phyloP scores from a whole-genome alignment of 2,797 vertebrate species.

The Varecia variegata region DNA sequence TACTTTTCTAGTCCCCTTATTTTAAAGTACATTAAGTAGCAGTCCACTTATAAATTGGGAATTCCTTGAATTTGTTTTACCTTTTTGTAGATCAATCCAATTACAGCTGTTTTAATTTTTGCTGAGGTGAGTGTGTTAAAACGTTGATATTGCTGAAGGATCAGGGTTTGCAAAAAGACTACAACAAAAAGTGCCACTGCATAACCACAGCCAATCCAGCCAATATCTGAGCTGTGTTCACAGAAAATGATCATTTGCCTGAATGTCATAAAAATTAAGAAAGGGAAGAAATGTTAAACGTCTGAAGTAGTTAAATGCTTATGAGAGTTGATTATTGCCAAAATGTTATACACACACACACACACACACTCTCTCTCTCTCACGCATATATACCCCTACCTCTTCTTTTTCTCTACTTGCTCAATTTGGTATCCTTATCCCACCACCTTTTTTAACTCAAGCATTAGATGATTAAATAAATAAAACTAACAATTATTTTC shows the following conservation, averaged over 20 bases:
- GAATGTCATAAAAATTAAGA: background rate
- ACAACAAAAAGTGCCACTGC: conserved; percentile 75
- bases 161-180: conserved; percentile 73
- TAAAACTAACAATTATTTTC: background rate
- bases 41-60: background rate
- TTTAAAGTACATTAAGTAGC: background rate
- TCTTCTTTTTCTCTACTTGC: background rate
- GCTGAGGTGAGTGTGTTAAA: conserved; percentile 77
- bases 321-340: background rate
- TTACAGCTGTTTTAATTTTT: conserved; percentile 79
- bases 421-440: background rate
- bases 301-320: background rate
- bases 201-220: conserved; percentile 71
- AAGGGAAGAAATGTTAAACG: background rate
- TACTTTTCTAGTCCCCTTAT: background rate
- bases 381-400: background rate
- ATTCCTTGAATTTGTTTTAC: conserved; percentile 52
- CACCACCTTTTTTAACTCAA: background rate
- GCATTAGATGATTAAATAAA: background rate
- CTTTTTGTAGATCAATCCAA: conserved; percentile 83
- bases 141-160: conserved; percentile 77
- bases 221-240: conserved; percentile 65
- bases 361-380: too few species aligned
- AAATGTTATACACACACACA: background rate
- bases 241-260: conserved; percentile 78